Evolutionary conservation across 1,140 invertebrate species (phyloP), one percentile per base, ranked within the genome.

Genomic region (Tetramorium simillimum): DNA sequence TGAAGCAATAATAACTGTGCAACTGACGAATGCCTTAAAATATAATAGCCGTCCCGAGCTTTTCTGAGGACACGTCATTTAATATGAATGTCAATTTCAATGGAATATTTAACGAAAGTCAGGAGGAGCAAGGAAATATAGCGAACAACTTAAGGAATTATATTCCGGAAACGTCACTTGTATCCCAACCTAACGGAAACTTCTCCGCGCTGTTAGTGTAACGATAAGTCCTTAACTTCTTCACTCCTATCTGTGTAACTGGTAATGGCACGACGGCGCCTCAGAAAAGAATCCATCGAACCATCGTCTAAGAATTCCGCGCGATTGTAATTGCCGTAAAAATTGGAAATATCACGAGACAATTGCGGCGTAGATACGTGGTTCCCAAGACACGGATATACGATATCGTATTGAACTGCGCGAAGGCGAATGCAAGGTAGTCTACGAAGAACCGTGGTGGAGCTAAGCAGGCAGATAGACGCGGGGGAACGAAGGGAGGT

Each of bases 371-470:
- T 75, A 75, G 43, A 24, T 86, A 58, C 72, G 37, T 67, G 33
- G 28, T 18, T 69, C 84, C 77, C 69, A 46, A 81, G 85, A 62
- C 51, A 49, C 63, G 72, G 72, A 90, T 90, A 87, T 86, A 88
- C 67, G 87, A 82, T 91, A 91, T 89, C 86, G 91, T 86, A 90
- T 90, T 88, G 88, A 86, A 84, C 60, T 60, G 53, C 62, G 69
- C 58, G 65, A 75, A 89, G 88, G 75, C 80, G 81, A 75, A 81
- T 67, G 85, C 46, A 67, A 67, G 81, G 3, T 28, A 77, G n/a
- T 51, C n/a, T 21, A 40, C 72, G 40, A 77, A 85, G 82, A 77
- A 43, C 60, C 70, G 60, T 62, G 69, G 60, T 62, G 69, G 86
- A 53, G 78, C 65, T 24, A 46, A 10, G 77, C 49, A 43, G 43